A percentile compares a stretch with the other conserved stretches of the same genome.
phyloP scores from a whole-genome alignment of 1,140 invertebrate species.

The Drosophila ogumai region DNA sequence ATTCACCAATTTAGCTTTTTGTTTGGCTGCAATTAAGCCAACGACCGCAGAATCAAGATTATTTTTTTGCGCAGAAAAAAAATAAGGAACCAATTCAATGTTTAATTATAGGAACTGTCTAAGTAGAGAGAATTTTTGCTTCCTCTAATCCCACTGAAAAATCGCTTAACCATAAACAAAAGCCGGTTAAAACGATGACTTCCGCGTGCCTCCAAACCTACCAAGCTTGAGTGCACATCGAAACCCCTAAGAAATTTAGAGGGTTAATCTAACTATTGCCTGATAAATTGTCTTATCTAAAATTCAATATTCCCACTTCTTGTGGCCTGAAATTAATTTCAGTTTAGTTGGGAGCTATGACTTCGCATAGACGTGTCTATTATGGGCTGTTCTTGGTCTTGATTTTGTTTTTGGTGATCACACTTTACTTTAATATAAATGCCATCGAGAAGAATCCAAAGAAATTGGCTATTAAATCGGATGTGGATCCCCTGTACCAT shows the following conservation, averaged over 20 bases:
- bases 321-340: background rate
- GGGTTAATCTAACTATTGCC: conserved; percentile 21
- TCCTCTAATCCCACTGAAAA: conserved; percentile 19
- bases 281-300: conserved; percentile 28
- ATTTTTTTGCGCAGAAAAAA: conserved; percentile 8
- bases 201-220: conserved; percentile 6
- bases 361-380: conserved; percentile 29
- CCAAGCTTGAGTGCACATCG: conserved; percentile 18
- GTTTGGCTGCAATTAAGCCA: conserved; percentile 15
- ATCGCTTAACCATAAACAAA: conserved; percentile 11
- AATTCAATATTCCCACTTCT: background rate
- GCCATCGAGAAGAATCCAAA: background rate
- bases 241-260: background rate
- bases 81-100: conserved; percentile 10
- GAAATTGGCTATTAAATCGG: too few species aligned
- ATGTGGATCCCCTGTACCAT: conserved; percentile 20
- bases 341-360: conserved; percentile 38
- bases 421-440: conserved; percentile 10
- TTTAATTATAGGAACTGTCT: conserved; percentile 38
- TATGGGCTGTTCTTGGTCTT: conserved; percentile 25
- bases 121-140: background rate
- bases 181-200: background rate
- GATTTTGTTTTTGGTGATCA: conserved; percentile 13
- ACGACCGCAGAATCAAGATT: conserved; percentile 30
- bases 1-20: conserved; percentile 23